Conservation (phyloP, 2,888 invertebrate genomes). For the Agriopis aurantiaria region DNA sequence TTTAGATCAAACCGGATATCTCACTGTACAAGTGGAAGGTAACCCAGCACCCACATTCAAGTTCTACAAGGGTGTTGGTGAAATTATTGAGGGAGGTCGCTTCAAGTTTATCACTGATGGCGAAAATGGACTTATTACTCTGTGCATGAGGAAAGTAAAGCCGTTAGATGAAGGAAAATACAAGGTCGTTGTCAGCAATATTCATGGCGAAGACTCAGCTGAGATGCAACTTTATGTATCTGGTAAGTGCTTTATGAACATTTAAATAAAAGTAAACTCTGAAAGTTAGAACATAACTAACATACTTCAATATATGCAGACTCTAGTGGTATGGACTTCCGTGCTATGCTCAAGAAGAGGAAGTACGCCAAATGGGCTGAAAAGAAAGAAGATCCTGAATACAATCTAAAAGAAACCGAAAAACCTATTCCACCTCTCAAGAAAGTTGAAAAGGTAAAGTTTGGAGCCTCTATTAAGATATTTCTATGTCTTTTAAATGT, state of each 20-base stretch:
- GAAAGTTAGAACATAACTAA: background rate
- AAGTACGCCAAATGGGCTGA: conserved; percentile 97
- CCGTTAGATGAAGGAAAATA: conserved; percentile 99
- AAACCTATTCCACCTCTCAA: conserved; percentile 94
- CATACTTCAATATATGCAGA: conserved; percentile 82
- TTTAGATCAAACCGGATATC: conserved; percentile 95
- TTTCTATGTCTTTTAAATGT: conserved; percentile 9
- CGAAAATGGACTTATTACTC: conserved; percentile 95
- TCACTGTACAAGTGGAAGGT: conserved; percentile 97
- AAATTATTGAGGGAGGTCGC: conserved; percentile 97
- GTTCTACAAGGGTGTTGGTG: conserved; percentile 97
- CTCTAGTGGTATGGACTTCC: conserved; percentile 99
- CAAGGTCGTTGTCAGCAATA: conserved; percentile 96
- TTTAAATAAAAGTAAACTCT: background rate
- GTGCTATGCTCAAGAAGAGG: conserved; percentile 98
- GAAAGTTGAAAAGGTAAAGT: conserved; percentile 96
- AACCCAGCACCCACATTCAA: conserved; percentile 97
- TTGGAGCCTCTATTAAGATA: conserved; percentile 31
- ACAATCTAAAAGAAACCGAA: conserved; percentile 96
- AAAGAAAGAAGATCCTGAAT: conserved; percentile 96
- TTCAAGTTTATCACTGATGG: conserved; percentile 98
- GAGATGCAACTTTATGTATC: conserved; percentile 99
- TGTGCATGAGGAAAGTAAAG: conserved; percentile 98
- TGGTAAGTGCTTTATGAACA: conserved; percentile 84
- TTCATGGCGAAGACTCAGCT: conserved; percentile 97